A percentile compares a stretch with the other conserved stretches of the same genome.
These are phyloP conservation scores for Perithous albicinctus DNA, from an alignment of 2,888 invertebrate species.

Conservation along the genomic window DNA sequence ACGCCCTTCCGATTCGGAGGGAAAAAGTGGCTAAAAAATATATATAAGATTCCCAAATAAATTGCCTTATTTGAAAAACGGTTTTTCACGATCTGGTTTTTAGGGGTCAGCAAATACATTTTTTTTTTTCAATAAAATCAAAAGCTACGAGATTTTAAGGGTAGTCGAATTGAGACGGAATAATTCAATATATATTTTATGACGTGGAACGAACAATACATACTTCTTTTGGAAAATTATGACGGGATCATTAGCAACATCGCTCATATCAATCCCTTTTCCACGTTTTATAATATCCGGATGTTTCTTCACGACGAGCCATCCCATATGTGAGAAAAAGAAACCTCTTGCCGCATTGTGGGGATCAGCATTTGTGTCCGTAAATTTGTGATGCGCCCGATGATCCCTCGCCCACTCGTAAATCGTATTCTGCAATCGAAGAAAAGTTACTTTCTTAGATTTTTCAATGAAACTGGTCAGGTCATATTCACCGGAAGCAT, in stretches of 20 bases:
- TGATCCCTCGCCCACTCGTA: constrained; percentile 95
- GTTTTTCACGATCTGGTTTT: no score
- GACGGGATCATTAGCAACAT: constrained; percentile 93
- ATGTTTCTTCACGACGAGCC: constrained; percentile 95
- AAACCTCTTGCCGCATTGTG: constrained; percentile 95
- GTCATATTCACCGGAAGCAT: neutral
- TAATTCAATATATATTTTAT: no score
- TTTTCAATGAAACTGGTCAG: neutral
- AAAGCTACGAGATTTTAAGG: no score
- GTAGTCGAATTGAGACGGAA: no score
- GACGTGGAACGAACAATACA: neutral
- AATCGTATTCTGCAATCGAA: constrained; percentile 90
- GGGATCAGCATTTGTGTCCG: constrained; percentile 95
- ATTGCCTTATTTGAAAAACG: no score
- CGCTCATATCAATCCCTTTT: constrained; percentile 93
- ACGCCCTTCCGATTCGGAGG: no score
- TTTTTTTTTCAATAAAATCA: no score
- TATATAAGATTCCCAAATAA: no score
- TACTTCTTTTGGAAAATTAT: constrained; percentile 95
- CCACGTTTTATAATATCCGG: constrained; percentile 94
- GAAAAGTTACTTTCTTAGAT: neutral
- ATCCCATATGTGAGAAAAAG: constrained; percentile 98
- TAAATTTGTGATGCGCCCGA: constrained; percentile 95
- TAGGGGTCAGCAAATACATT: no score
- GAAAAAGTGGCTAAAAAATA: no score